Evolutionary conservation across 2,113 vertebrate species (phyloP), one percentile per base, ranked within the genome.

Genomic region (Chinchilla lanigera): DNA sequence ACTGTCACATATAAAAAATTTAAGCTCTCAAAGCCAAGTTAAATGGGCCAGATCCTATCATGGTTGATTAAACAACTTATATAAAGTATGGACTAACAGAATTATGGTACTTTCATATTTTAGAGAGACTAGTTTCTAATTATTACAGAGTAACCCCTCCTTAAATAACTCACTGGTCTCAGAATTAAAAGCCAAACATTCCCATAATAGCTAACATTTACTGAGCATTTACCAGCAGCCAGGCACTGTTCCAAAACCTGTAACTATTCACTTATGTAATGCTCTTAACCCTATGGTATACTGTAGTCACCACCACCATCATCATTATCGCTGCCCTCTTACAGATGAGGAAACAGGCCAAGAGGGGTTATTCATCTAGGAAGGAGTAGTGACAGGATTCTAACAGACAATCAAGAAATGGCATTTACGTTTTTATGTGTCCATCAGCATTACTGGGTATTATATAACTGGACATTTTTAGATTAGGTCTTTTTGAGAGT

Each of bases 381-480:
- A 83, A 54, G 22, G 30, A 60, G 8, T 10, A 28, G 35, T 19
- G 61, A 22, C 58, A 54, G 35, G 54, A 93, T 54, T 69, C 85
- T 90, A 92, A 60, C 38, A 73, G 22, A 33, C 41, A 82, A 60
- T 26, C 56, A n/a, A 35, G 61, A 52, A 52, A 35, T 22, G 24
- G 26, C 19, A 86, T 65, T 87, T 24, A 67, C 0, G 8, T 19
- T 63, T 73, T 84, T 54, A 61, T 11, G 9, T 61, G 50, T 56
- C 65, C 17, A 47, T 44, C 22, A 82, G 71, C 26, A 83, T 65
- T 73, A 80, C 54, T 26, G 35, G 12, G 41, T 26, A 85, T n/a
- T 92, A 90, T 41, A 7, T 19, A 91, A 96, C 41, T 50, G 41
- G 73, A 67, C 54, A 84, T 73, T 86, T 93, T 65, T 63, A 93